Evolutionary conservation across 2,797 vertebrate species (phyloP).

Genomic region (Strix occidentalis): DNA sequence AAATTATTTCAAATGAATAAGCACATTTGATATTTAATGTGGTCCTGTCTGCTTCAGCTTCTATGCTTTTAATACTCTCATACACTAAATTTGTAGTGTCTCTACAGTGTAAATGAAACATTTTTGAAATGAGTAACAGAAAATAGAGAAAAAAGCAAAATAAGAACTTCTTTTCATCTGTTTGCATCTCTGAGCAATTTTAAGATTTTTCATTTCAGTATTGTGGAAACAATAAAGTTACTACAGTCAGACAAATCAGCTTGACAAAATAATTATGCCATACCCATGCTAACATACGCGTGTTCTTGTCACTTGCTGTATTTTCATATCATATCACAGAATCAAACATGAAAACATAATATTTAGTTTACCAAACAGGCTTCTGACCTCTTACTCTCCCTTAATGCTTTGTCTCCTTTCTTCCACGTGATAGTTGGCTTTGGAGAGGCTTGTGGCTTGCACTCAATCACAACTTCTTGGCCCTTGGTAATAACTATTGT

Average conservation of each 20-base stretch:
- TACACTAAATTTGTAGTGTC: background rate
- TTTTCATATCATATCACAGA: background rate
- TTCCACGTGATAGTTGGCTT: slow-evolving; percentile 90
- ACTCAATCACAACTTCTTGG: slow-evolving; percentile 87
- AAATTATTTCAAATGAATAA: slow-evolving; percentile 13
- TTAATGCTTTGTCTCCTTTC: slow-evolving; percentile 84
- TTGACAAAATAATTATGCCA: background rate
- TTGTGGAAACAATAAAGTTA: background rate
- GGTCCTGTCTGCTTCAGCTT: background rate
- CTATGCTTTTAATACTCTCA: background rate
- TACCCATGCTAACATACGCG: background rate
- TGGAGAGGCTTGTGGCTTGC: slow-evolving; percentile 91
- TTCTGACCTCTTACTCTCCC: slow-evolving; percentile 87
- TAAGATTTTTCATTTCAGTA: background rate
- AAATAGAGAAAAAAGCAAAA: background rate
- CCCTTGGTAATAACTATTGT: slow-evolving; percentile 88
- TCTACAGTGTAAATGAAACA: background rate
- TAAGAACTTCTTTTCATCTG: background rate
- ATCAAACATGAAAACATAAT: background rate
- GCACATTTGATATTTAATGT: background rate
- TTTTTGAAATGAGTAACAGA: background rate
- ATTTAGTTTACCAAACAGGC: slow-evolving; percentile 22
- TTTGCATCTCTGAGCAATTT: background rate
- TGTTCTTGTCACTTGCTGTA: background rate
- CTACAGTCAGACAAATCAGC: background rate